phyloP scores from a whole-genome alignment of 2,888 invertebrate genomes.

The Scaeva pyrastri region DNA sequence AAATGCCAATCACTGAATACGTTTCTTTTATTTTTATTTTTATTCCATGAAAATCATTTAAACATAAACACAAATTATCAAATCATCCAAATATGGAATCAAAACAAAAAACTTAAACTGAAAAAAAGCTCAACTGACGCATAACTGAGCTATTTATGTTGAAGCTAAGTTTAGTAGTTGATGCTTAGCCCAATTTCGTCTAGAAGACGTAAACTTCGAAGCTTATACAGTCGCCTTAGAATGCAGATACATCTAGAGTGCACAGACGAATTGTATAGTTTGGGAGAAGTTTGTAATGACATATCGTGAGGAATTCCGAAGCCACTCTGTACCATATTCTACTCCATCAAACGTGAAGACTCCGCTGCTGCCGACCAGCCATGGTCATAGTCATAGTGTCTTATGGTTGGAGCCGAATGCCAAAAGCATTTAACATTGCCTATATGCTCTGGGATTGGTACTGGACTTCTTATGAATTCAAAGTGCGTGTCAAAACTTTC shows the following conservation, averaged over 20 bases:
- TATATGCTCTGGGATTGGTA: background rate
- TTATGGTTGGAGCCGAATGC: background rate
- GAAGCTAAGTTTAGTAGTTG: conserved; percentile 1
- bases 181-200: conserved; percentile 37
- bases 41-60: conserved; percentile 49
- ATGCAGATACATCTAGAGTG: conserved; percentile 34
- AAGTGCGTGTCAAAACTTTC: conserved; percentile 74
- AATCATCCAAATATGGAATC: conserved; percentile 71
- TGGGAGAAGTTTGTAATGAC: conserved; percentile 10
- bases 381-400: conserved; percentile 43
- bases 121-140: conserved; percentile 24
- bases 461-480: conserved; percentile 63
- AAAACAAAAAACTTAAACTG: conserved; percentile 28
- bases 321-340: background rate
- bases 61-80: conserved; percentile 53
- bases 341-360: conserved; percentile 2
- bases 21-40: conserved; percentile 4
- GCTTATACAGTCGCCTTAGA: conserved; percentile 48
- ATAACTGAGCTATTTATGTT: background rate
- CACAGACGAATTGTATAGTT: conserved; percentile 19
- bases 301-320: conserved; percentile 16
- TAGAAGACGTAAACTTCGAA: conserved; percentile 27
- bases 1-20: conserved; percentile 67
- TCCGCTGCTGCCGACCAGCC: background rate
- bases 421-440: background rate